Evolutionary conservation across 2,888 invertebrate species (phyloP).

Genomic region (Patella caerulea): DNA sequence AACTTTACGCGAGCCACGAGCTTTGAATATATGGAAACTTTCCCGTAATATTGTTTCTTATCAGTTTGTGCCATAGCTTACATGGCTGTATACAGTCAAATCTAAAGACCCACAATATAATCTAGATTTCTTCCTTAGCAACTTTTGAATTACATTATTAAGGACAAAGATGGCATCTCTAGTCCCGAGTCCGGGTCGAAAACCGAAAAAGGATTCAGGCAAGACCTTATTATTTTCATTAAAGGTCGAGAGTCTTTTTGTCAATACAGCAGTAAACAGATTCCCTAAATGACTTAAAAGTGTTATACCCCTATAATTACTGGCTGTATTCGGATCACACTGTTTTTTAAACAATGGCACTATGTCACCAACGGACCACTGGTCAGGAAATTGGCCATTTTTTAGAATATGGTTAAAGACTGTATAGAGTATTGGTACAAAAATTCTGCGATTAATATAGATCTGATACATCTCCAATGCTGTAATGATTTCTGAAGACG

Average conservation of each 20-base stretch:
- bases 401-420: neutral
- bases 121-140: too few relatives aligned
- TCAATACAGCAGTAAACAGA: slow-evolving; percentile 1
- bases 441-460: neutral
- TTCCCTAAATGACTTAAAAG: slow-evolving; percentile 9
- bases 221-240: too few relatives aligned
- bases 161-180: too few relatives aligned
- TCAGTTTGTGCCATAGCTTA: too few relatives aligned
- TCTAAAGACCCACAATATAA: too few relatives aligned
- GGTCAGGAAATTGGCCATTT: neutral
- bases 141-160: too few relatives aligned
- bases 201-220: neutral
- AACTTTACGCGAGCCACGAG: too few relatives aligned
- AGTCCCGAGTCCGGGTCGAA: neutral
- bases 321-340: neutral
- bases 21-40: too few relatives aligned
- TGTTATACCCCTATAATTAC: slow-evolving; percentile 15
- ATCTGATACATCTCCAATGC: neutral
- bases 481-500: too few relatives aligned
- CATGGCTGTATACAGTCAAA: too few relatives aligned
- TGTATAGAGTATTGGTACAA: neutral
- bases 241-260: neutral
- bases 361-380: slow-evolving; percentile 6
- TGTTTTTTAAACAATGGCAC: slow-evolving; percentile 1
- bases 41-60: too few relatives aligned